Conservation (phyloP, 1,140 invertebrate genomes). For the Trialeurodes vaporariorum region DNA sequence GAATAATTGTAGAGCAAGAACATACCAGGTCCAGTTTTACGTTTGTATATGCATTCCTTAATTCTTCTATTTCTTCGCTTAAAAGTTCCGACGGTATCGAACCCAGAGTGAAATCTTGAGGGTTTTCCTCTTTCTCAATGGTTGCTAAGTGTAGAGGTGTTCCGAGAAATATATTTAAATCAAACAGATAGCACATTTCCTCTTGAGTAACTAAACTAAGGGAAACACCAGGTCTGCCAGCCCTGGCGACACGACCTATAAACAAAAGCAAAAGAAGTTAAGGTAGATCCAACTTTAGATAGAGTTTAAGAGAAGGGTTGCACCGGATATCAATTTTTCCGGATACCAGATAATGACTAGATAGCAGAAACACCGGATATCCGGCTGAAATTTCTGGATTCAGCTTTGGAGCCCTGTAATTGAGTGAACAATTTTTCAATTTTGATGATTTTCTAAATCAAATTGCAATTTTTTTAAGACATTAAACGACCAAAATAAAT, state of each 20-base stretch:
- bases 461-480: no score
- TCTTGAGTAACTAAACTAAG: constrained; percentile 80
- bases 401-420: no score
- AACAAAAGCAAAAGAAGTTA: constrained; percentile 16
- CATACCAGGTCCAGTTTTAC: neutral
- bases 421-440: no score
- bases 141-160: constrained; percentile 49
- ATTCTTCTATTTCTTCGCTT: constrained; percentile 52
- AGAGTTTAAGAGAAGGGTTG: no score
- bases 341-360: no score
- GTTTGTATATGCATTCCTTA: neutral
- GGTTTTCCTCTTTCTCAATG: constrained; percentile 29
- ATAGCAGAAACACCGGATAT: no score
- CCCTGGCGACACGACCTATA: constrained; percentile 86
- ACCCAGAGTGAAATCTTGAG: constrained; percentile 51
- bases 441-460: no score
- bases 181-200: constrained; percentile 83
- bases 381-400: no score
- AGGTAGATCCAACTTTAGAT: neutral
- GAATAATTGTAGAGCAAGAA: no score
- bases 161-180: constrained; percentile 89
- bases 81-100: constrained; percentile 66
- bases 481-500: no score
- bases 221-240: constrained; percentile 78
- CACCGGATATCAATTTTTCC: no score